These are phyloP conservation scores for Ascaphus truei DNA, from an alignment of 2,113 vertebrate genomes.

Conservation along the genomic window DNA sequence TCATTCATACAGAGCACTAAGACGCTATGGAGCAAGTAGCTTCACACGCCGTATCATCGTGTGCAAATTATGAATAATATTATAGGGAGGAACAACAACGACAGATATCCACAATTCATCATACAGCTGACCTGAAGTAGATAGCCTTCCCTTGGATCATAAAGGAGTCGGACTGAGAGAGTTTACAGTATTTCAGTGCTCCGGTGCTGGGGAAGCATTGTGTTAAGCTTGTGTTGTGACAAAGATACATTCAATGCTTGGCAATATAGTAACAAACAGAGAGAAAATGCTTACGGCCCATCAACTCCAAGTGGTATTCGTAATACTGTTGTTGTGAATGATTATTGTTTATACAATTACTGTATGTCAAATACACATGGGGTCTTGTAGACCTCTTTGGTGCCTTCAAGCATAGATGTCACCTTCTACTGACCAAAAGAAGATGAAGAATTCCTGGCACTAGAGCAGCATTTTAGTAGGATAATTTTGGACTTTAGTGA, in stretches of 20 bases:
- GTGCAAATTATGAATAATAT: conserved; percentile 19
- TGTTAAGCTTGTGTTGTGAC: too few species aligned
- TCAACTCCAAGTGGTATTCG: conserved; percentile 9
- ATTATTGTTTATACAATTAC: too few species aligned
- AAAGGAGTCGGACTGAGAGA: too few species aligned
- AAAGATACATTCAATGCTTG: too few species aligned
- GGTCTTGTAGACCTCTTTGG: not conserved
- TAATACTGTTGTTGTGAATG: conserved; percentile 3
- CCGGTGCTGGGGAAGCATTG: conserved; percentile 4
- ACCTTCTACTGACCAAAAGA: not conserved
- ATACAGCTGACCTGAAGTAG: conserved; percentile 2
- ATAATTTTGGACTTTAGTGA: too few species aligned
- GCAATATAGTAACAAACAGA: conserved; percentile 5
- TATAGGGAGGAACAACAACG: conserved; percentile 16
- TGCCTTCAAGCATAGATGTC: too few species aligned
- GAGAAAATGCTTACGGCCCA: not conserved
- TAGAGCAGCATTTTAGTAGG: too few species aligned
- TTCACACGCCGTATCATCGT: conserved; percentile 23
- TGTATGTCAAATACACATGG: conserved; percentile 1
- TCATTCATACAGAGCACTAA: not conserved
- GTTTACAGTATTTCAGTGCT: too few species aligned
- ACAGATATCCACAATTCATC: conserved; percentile 30
- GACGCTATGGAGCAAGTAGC: conserved; percentile 14
- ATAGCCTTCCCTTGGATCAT: conserved; percentile 16
- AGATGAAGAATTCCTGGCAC: too few species aligned